Conservation (phyloP, 2,113 vertebrate species). For the Chloropsis hardwickii region DNA sequence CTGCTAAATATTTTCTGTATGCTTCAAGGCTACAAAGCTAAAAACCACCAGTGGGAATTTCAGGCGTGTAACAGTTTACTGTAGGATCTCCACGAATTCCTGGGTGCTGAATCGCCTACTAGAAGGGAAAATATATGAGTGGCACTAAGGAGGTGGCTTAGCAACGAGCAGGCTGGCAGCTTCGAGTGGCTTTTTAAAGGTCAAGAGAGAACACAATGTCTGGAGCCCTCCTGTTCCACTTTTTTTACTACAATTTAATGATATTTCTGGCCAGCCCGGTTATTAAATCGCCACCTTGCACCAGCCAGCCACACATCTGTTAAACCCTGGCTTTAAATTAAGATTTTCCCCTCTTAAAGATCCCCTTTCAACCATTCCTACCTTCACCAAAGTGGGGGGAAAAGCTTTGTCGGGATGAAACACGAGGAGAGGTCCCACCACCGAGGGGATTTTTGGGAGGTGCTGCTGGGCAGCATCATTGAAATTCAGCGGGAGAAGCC, state of each 20-base stretch:
- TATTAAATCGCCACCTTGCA: background rate
- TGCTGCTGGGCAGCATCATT: background rate
- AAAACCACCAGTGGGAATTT: background rate
- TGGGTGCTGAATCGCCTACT: background rate
- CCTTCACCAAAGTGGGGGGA: background rate
- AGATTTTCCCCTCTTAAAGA: background rate
- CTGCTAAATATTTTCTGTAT: background rate
- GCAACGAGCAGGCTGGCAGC: background rate
- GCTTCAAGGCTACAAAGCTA: background rate
- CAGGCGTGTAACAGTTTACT: background rate
- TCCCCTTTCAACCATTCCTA: background rate
- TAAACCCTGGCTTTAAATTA: background rate
- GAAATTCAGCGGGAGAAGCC: background rate
- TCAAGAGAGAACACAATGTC: background rate
- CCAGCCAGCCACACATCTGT: background rate
- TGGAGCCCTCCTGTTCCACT: background rate
- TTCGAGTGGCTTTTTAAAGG: background rate
- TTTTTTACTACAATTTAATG: background rate
- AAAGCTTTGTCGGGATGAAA: rapidly evolving
- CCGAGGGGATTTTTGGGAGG: background rate
- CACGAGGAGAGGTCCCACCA: background rate
- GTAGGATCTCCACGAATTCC: background rate
- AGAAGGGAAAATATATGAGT: constrained; percentile 27
- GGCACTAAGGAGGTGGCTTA: background rate
- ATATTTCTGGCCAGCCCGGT: background rate